Evolutionary conservation across 1,140 invertebrate species (phyloP).

Genomic region (Drosophila simulans): DNA sequence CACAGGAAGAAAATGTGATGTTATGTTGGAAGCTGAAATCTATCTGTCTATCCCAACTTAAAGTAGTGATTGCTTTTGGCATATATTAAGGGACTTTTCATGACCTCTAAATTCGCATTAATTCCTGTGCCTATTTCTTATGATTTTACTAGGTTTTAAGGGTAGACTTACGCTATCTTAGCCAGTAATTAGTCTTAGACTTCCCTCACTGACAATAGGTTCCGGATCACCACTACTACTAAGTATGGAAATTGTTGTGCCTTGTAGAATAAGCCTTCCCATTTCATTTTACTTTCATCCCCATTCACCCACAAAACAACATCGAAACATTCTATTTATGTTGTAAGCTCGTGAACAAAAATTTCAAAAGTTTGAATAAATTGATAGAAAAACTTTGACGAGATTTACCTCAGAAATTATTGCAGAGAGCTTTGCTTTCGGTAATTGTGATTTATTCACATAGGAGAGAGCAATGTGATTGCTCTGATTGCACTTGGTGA

Average conservation of each 20-base stretch:
- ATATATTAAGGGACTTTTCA: too few species aligned
- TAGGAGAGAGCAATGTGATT: constrained; percentile 13
- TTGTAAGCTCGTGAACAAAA: constrained; percentile 36
- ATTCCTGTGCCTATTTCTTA: constrained; percentile 30
- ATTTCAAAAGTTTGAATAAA: constrained; percentile 43
- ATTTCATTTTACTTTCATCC: constrained; percentile 11
- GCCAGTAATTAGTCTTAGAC: constrained; percentile 31
- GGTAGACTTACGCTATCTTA: constrained; percentile 57
- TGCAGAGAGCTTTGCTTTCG: constrained; percentile 29
- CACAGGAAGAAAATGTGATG: constrained; percentile 3
- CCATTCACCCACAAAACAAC: constrained; percentile 15
- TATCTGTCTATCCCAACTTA: neutral
- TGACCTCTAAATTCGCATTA: too few species aligned
- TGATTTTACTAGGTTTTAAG: constrained; percentile 79
- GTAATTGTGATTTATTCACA: constrained; percentile 53
- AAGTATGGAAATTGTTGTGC: constrained; percentile 66
- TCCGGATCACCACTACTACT: constrained; percentile 61
- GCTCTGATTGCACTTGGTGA: constrained; percentile 39
- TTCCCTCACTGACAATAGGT: constrained; percentile 45
- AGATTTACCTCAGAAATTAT: constrained; percentile 38
- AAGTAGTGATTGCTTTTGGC: too few species aligned
- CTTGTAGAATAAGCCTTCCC: constrained; percentile 60
- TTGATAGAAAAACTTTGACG: constrained; percentile 43
- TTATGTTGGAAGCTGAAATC: too few species aligned
- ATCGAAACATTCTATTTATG: constrained; percentile 32